These are phyloP conservation scores for Phocides pigmalion DNA, from an alignment of 1,140 invertebrate species.

Conservation along the genomic window DNA sequence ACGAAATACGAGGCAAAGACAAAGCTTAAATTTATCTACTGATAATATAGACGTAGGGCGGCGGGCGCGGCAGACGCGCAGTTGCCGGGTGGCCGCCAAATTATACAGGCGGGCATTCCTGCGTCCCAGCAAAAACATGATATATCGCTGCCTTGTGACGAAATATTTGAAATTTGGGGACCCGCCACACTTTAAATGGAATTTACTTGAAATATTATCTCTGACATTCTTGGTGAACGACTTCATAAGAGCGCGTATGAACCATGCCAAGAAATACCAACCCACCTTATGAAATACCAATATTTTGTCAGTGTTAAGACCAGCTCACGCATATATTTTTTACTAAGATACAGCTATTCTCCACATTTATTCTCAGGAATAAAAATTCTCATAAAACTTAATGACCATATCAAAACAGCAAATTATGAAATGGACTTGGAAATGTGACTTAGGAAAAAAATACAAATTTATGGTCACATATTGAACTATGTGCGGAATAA, in stretches of 20 bases:
- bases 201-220: conserved; percentile 76
- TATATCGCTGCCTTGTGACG: conserved; percentile 80
- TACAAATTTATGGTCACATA: no score
- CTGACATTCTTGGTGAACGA: conserved; percentile 65
- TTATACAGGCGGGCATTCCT: conserved; percentile 80
- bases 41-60: conserved; percentile 83
- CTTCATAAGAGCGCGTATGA: conserved; percentile 56
- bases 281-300: no score
- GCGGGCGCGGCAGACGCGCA: conserved; percentile 67
- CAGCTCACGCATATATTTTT: no score
- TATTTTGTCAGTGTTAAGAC: no score
- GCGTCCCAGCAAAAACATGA: conserved; percentile 78
- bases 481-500: no score
- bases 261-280: neutral
- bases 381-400: no score
- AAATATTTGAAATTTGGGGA: conserved; percentile 80
- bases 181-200: conserved; percentile 77
- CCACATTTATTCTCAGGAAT: no score
- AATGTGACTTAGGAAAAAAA: no score
- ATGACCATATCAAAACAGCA: no score
- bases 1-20: conserved; percentile 83
- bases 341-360: no score
- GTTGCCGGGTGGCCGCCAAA: conserved; percentile 80
- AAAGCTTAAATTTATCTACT: conserved; percentile 83
- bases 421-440: no score